A percentile compares a stretch with the other conserved stretches of the same genome.
Evolutionary conservation across 2,888 invertebrate species (phyloP).

Genomic region (Tricholauxania praeusta): DNA sequence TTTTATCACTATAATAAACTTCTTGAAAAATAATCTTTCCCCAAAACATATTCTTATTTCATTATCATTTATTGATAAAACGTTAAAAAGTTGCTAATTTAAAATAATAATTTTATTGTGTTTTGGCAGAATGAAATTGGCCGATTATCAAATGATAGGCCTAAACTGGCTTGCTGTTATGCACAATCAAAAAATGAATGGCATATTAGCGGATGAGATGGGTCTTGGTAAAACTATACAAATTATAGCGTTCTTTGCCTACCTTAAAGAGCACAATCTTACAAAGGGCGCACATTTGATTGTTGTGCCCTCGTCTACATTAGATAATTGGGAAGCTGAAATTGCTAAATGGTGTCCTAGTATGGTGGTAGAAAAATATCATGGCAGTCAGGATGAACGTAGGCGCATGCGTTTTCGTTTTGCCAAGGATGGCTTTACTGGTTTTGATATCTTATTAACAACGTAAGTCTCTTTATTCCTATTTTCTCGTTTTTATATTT

Average conservation of each 20-base stretch:
- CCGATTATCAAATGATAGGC: constrained; percentile 89
- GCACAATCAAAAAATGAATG: constrained; percentile 89
- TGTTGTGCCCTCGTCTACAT: constrained; percentile 95
- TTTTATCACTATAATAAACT: not conserved
- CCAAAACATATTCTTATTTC: no score
- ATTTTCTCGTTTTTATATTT: not conserved
- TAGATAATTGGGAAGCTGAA: constrained; percentile 90
- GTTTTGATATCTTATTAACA: constrained; percentile 87
- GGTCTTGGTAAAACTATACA: constrained; percentile 95
- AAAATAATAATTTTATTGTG: not conserved
- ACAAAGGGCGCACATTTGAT: constrained; percentile 87
- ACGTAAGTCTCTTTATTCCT: constrained; percentile 74
- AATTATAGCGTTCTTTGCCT: constrained; percentile 91
- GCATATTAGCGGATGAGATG: constrained; percentile 98
- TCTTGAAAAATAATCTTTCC: not conserved
- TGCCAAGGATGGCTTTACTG: constrained; percentile 77
- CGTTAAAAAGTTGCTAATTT: constrained; percentile 8
- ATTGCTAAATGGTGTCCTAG: constrained; percentile 82
- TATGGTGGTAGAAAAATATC: constrained; percentile 86
- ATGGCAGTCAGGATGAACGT: constrained; percentile 88
- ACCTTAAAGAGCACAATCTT: constrained; percentile 84
- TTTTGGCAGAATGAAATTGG: constrained; percentile 76
- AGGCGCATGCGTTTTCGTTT: constrained; percentile 81
- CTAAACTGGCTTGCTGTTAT: constrained; percentile 94
- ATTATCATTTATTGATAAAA: not conserved